phyloP scores from a whole-genome alignment of 2,888 invertebrate species.

The Didymodactylos carnosus region DNA sequence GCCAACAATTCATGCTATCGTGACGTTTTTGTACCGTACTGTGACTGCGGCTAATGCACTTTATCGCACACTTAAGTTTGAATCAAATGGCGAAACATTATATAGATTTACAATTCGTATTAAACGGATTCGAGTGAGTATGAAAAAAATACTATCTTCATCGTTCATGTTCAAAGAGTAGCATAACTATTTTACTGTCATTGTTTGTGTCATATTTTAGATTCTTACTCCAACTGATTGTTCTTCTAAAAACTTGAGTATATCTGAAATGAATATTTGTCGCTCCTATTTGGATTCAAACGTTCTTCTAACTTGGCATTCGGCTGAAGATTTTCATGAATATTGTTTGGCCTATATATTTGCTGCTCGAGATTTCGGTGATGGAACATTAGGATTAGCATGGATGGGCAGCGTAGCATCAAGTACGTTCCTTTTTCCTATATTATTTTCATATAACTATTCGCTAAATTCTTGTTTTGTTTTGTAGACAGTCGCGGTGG shows the following conservation, averaged over 20 bases:
- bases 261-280: conserved; percentile 4
- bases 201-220: neutral
- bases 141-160: neutral
- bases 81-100: neutral
- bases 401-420: conserved; percentile 42
- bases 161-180: neutral
- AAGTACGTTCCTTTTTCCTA: neutral
- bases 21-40: neutral
- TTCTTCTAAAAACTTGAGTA: neutral
- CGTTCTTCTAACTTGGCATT: conserved; percentile 10
- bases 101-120: neutral
- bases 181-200: neutral
- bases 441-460: neutral
- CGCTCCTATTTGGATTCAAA: conserved; percentile 8
- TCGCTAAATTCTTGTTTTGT: neutral
- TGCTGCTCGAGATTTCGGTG: conserved; percentile 90
- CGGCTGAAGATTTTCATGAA: conserved; percentile 36
- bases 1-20: neutral
- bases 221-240: conserved; percentile 9
- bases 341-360: conserved; percentile 99
- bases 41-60: neutral
- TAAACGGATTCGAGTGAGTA: neutral
- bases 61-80: neutral
- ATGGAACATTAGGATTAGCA: conserved; percentile 90
- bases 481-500: conserved; percentile 71